Base-by-base conservation (phyloP, 2,888 invertebrate species). In the Drosophila pegasa region DNA sequence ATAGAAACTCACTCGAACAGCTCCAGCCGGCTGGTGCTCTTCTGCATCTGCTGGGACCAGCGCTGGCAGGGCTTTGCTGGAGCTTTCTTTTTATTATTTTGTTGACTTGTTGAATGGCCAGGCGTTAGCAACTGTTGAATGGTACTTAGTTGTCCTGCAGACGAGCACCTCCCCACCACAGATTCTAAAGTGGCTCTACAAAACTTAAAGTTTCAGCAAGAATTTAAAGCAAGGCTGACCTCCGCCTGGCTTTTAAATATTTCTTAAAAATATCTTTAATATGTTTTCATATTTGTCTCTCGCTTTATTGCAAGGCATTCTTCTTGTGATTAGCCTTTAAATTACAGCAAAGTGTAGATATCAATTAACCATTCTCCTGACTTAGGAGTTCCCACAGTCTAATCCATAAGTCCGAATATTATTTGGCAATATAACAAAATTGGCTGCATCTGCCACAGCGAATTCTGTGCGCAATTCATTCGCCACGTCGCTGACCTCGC, bases 101-200 rank as follows among this genome's bases (percentile, higher is more conserved):
- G 87, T 83, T 88, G 82, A 83, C 82, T 83, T 83, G 82, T 83
- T 83, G 82, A 83, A 88, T 80, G 65, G 67, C 43, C 65, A 61
- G 56, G 64, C 58, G 65, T 54, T 64, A 66, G 62, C 85, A 71
- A 69, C 87, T 86, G 87, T 80, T 83, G 81, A 85, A 75, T 71
- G 59, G 61, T 52, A 59, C 85, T 87, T 71, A 57, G 18, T 50
- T 56, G 18, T n/a, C 8, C 27, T 22, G 18, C 22, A 25, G 10
- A 9, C 29, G 20, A 27, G 35, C 18, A 35, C 12, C 14, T 38
- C 22, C 22, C 41, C 25, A 16, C 16, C 27, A n/a, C 20, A 33
- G 9, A 12, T 18, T n/a, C 9, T 52, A 25, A 76, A 76, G 66
- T 47, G 20, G 12, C 8, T 51, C 12, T 27, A 29, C 18, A 48